These are phyloP conservation scores for Eristalinus sepulchralis DNA, from an alignment of 2,888 invertebrate species.

Conservation along the genomic window DNA sequence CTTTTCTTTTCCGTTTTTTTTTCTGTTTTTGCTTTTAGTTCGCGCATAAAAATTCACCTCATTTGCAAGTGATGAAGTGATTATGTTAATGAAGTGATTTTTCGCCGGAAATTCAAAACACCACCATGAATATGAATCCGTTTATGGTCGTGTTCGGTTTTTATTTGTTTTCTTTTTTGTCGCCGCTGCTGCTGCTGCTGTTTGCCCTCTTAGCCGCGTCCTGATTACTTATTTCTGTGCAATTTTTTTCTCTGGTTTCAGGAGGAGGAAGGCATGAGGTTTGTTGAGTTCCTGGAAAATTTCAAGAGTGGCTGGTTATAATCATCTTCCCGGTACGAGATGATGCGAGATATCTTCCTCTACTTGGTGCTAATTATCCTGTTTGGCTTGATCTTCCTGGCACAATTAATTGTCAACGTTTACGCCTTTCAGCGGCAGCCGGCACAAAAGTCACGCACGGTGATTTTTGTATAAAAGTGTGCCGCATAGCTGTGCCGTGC, in stretches of 20 bases:
- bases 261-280: slow-evolving; percentile 34
- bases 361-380: slow-evolving; percentile 80
- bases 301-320: background rate
- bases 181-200: background rate
- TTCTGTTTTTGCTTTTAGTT: slow-evolving; percentile 4
- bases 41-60: slow-evolving; percentile 54
- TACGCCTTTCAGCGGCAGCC: slow-evolving; percentile 80
- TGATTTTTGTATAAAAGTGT: slow-evolving; percentile 58
- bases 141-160: background rate
- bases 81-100: slow-evolving; percentile 58
- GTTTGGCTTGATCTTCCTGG: slow-evolving; percentile 80
- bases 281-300: background rate
- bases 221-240: background rate
- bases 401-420: slow-evolving; percentile 80
- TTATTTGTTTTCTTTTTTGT: background rate
- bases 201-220: background rate
- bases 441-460: slow-evolving; percentile 76
- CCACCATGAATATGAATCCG: slow-evolving; percentile 39
- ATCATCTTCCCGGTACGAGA: slow-evolving; percentile 67
- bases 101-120: slow-evolving; percentile 47
- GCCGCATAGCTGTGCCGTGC: background rate
- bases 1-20: background rate
- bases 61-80: slow-evolving; percentile 60
- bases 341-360: slow-evolving; percentile 80
- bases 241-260: background rate